These are phyloP conservation scores for Sebastes dallii DNA, from an alignment of 2,797 vertebrate species.

Conservation along the genomic window DNA sequence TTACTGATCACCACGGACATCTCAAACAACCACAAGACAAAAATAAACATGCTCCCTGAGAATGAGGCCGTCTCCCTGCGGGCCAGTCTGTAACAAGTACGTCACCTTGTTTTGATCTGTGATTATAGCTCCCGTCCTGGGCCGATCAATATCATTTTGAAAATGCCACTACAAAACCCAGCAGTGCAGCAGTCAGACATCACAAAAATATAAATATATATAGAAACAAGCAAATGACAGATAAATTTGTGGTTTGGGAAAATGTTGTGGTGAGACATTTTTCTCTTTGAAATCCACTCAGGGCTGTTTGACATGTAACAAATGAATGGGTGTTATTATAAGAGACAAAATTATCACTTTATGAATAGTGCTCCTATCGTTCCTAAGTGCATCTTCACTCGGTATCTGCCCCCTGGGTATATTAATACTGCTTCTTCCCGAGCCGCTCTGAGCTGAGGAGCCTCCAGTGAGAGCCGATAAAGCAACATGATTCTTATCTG, in stretches of 20 bases:
- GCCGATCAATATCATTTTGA: conserved; percentile 39
- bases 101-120: conserved; percentile 48
- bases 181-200: not conserved
- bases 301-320: not conserved
- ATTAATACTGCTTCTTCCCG: conserved; percentile 34
- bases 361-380: conserved; percentile 16
- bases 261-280: not conserved
- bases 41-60: conserved; percentile 42
- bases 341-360: conserved; percentile 20
- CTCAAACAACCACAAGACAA: conserved; percentile 36
- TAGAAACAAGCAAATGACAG: not conserved
- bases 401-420: conserved; percentile 24
- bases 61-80: conserved; percentile 16
- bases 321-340: conserved; percentile 5
- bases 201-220: not conserved
- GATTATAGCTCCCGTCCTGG: conserved; percentile 32
- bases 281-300: not conserved
- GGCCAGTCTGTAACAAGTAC: conserved; percentile 28
- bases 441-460: conserved; percentile 25
- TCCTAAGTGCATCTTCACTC: conserved; percentile 33
- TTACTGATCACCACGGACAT: conserved; percentile 34
- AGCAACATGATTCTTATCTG: conserved; percentile 56
- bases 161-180: not conserved
- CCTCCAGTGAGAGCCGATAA: conserved; percentile 47
- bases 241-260: not conserved